Evolutionary conservation across 2,797 vertebrate species (phyloP).

Genomic region (Lophura swinhoii): DNA sequence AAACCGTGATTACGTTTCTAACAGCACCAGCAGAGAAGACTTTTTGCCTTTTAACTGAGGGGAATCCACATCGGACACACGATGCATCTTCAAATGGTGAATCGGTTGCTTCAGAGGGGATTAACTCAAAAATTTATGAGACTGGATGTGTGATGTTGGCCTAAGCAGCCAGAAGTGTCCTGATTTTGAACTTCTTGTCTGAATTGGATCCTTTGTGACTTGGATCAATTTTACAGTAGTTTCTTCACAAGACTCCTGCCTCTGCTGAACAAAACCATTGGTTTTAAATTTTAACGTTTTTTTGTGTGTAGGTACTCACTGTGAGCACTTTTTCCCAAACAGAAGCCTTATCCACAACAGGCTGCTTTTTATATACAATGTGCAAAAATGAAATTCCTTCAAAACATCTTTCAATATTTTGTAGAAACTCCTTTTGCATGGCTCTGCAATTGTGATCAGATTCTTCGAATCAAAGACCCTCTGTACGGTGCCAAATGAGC

Average conservation of each 20-base stretch:
- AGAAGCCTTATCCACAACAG: not conserved
- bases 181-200: conserved; percentile 48
- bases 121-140: conserved; percentile 20
- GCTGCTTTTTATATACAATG: not conserved
- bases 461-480: not conserved
- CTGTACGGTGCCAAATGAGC: not conserved
- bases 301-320: not conserved
- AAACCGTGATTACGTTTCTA: not conserved
- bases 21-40: not conserved
- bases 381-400: not conserved
- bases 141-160: conserved; percentile 13
- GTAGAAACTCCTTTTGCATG: not conserved
- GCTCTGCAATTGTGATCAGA: not conserved
- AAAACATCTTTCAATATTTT: not conserved
- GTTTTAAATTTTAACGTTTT: not conserved
- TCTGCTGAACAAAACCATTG: not conserved
- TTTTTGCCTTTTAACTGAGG: not conserved
- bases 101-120: not conserved
- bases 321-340: not conserved
- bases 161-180: not conserved
- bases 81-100: conserved; percentile 12
- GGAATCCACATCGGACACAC: not conserved
- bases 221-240: not conserved
- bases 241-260: not conserved
- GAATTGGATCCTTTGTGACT: conserved; percentile 45